A percentile compares a stretch with the other conserved stretches of the same genome.
Conservation (phyloP, 2,888 invertebrate genomes). For the Odontothrips loti region DNA sequence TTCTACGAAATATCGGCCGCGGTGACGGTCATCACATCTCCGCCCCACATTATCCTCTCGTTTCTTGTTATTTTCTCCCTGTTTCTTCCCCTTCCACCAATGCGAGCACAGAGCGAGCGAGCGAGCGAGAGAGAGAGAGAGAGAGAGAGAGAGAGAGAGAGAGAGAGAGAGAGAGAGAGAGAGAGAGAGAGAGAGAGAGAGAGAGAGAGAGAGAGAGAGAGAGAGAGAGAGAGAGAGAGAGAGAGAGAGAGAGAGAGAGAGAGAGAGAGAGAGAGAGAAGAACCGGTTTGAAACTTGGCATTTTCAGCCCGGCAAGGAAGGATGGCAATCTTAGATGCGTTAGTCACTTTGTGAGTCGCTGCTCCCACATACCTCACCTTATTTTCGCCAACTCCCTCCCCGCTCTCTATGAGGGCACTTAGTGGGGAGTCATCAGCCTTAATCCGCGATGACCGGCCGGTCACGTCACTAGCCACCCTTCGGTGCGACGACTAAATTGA, state of each 20-base stretch:
- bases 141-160: not conserved
- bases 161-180: not conserved
- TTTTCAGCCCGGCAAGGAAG: conserved; percentile 20
- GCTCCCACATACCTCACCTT: conserved; percentile 14
- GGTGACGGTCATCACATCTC: too few relatives aligned
- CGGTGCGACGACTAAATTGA: not conserved
- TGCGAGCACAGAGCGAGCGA: not conserved
- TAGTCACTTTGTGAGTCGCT: not conserved
- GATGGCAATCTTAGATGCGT: conserved; percentile 8
- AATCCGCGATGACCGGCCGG: not conserved
- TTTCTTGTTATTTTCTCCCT: too few relatives aligned
- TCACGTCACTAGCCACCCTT: not conserved
- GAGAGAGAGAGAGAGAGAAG: not conserved
- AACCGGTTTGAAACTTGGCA: conserved; percentile 15
- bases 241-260: too few relatives aligned
- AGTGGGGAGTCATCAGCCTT: not conserved
- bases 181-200: not conserved
- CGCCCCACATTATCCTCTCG: too few relatives aligned
- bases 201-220: not conserved
- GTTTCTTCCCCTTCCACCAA: too few relatives aligned
- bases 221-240: too few relatives aligned
- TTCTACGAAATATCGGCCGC: too few relatives aligned
- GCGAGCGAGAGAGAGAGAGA: not conserved
- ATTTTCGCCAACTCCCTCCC: not conserved
- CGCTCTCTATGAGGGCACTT: not conserved